Evolutionary conservation across 2,797 vertebrate genomes (phyloP).

Genomic region (Labroides dimidiatus): DNA sequence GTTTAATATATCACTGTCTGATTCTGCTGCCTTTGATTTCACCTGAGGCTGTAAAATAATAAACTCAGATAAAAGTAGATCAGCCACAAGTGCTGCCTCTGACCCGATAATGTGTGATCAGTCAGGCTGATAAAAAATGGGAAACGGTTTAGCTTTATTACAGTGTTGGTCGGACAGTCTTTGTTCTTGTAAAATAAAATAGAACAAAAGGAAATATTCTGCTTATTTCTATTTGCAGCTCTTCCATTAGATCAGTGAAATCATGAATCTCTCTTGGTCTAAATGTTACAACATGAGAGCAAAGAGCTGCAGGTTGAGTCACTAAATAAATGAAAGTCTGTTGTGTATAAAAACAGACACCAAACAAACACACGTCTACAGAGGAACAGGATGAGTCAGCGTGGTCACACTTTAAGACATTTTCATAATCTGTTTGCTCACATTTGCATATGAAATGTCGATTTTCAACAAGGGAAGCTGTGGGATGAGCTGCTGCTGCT

Average conservation of each 20-base stretch:
- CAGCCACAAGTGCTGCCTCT: background rate
- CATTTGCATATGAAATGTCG: background rate
- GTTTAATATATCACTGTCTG: too few relatives aligned
- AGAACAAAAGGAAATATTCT: too few relatives aligned
- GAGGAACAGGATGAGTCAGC: background rate
- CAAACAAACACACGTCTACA: background rate
- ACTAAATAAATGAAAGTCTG: too few relatives aligned
- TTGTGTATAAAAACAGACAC: background rate
- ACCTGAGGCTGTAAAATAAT: background rate
- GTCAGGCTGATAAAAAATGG: slow-evolving; percentile 8
- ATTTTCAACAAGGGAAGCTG: background rate
- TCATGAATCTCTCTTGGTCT: too few relatives aligned
- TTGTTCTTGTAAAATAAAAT: too few relatives aligned
- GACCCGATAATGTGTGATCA: slow-evolving; percentile 1
- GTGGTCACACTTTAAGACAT: background rate
- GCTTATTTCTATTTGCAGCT: too few relatives aligned
- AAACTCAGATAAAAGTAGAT: background rate
- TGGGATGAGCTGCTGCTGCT: too few relatives aligned
- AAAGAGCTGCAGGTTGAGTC: too few relatives aligned
- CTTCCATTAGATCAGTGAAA: too few relatives aligned
- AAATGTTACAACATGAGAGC: too few relatives aligned
- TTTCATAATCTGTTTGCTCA: background rate
- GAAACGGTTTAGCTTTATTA: too few relatives aligned
- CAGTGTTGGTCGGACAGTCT: too few relatives aligned
- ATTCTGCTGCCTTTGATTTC: background rate